phyloP scores from a whole-genome alignment of 2,113 vertebrate genomes.

The Terrapene triunguis region DNA sequence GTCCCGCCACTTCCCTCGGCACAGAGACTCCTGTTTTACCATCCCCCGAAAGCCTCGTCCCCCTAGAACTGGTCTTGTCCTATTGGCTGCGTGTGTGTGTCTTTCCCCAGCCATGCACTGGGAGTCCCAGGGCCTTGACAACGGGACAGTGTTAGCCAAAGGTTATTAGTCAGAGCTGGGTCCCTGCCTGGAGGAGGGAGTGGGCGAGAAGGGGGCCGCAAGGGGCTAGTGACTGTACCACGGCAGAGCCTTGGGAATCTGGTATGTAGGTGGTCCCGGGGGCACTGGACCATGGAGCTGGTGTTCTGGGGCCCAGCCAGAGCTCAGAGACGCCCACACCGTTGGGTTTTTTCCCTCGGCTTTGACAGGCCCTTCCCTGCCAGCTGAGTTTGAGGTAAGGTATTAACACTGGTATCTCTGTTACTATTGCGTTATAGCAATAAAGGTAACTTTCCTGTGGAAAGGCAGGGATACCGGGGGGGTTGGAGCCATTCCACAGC shows the following conservation, averaged over 20 bases:
- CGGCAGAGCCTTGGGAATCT: rapidly evolving
- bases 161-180: not conserved
- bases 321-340: rapidly evolving
- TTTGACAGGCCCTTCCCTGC: not conserved
- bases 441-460: conserved; percentile 63
- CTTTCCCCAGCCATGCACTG: rapidly evolving
- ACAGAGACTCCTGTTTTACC: not conserved
- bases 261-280: not conserved
- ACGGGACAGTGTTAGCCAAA: not conserved
- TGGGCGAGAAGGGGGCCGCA: not conserved
- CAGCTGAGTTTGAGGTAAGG: conserved; percentile 42
- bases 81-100: rapidly evolving
- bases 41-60: not conserved
- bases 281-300: not conserved
- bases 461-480: conserved; percentile 49
- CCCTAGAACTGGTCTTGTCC: not conserved
- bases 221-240: not conserved
- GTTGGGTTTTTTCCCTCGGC: not conserved
- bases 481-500: conserved; percentile 57
- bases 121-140: not conserved
- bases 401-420: conserved; percentile 68
- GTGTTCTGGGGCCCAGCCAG: not conserved
- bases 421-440: conserved; percentile 66
- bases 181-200: not conserved
- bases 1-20: not conserved